Evolutionary conservation across 2,113 vertebrate genomes (phyloP).

Genomic region (Zosterops lateralis): DNA sequence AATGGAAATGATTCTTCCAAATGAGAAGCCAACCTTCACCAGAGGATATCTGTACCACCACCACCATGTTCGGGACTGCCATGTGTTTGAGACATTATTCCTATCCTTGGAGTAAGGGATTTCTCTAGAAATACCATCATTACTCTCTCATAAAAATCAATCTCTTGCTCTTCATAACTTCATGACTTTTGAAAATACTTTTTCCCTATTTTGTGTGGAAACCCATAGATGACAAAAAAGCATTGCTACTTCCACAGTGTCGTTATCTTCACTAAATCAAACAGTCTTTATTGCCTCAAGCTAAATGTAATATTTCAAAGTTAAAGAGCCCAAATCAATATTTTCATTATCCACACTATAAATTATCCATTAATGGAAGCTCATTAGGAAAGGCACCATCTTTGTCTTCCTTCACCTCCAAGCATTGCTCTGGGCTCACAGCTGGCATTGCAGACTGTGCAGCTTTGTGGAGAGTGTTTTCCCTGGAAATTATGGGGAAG

Average conservation of each 20-base stretch:
- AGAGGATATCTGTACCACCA: background rate
- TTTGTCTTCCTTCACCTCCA: background rate
- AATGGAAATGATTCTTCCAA: background rate
- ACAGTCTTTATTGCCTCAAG: background rate
- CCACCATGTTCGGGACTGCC: background rate
- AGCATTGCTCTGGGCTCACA: background rate
- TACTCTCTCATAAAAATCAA: background rate
- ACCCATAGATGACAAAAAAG: background rate
- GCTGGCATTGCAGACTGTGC: background rate
- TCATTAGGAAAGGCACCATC: background rate
- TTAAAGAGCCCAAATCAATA: constrained; percentile 35
- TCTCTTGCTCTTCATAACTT: background rate
- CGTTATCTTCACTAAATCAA: background rate
- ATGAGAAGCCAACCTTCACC: background rate
- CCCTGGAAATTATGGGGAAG: background rate
- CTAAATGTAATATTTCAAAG: constrained; percentile 18
- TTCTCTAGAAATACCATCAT: background rate
- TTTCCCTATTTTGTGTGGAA: background rate
- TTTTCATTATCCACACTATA: constrained; percentile 43
- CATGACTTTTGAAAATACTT: background rate
- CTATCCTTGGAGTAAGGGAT: rapidly evolving
- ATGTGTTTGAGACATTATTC: background rate
- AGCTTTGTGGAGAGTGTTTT: background rate
- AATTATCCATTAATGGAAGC: constrained; percentile 50
- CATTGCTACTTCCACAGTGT: background rate